Percentiles rank a stretch among this genome's conserved stretches.
These are phyloP conservation scores for Nymphicus hollandicus DNA, from an alignment of 2,113 vertebrate genomes.

Conservation along the genomic window DNA sequence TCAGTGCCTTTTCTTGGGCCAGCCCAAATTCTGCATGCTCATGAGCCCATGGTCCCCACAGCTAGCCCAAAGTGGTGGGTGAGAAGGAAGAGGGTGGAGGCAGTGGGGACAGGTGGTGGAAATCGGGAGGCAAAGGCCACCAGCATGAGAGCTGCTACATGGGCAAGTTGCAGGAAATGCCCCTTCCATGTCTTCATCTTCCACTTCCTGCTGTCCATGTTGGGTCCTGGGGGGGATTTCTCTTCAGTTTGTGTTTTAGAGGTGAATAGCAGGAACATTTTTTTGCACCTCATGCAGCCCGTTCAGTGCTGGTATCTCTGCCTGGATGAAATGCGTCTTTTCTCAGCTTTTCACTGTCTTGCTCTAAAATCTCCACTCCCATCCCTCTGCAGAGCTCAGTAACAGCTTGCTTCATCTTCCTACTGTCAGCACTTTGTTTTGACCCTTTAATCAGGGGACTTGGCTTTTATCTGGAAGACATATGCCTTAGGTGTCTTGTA, in stretches of 20 bases:
- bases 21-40: not conserved
- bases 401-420: conserved; percentile 65
- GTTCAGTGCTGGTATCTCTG: not conserved
- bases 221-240: not conserved
- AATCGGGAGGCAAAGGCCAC: fast-evolving
- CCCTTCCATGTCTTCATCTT: not conserved
- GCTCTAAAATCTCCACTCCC: conserved; percentile 54
- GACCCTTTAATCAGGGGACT: conserved; percentile 68
- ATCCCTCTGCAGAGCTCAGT: conserved; percentile 33
- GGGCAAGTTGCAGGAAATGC: fast-evolving
- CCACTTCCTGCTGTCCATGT: not conserved
- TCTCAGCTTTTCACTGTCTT: conserved; percentile 56
- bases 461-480: conserved; percentile 64
- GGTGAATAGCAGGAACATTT: not conserved
- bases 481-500: conserved; percentile 62
- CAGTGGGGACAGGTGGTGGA: fast-evolving
- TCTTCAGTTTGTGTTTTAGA: not conserved
- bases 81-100: not conserved
- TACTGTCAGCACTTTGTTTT: conserved; percentile 64
- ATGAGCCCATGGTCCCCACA: not conserved
- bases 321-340: conserved; percentile 11
- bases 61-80: fast-evolving
- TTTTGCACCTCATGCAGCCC: not conserved
- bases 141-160: not conserved
- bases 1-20: not conserved